Conservation (phyloP, 2,888 invertebrate species). For the Apamea crenata region DNA sequence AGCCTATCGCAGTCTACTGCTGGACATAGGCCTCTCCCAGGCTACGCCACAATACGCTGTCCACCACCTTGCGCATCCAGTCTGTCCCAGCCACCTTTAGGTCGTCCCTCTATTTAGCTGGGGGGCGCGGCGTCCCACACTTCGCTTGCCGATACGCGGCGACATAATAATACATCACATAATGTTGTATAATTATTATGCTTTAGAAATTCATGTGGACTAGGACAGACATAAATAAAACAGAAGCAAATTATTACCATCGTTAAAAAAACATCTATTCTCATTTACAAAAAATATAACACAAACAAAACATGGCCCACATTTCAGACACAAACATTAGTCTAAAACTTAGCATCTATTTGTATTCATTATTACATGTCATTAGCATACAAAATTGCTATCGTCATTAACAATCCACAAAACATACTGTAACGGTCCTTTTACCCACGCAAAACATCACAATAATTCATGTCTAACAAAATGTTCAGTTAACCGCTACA, state of each 20-base stretch:
- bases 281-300: constrained; percentile 20
- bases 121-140: no score
- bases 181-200: background rate
- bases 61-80: no score
- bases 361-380: constrained; percentile 54
- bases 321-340: constrained; percentile 33
- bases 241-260: constrained; percentile 36
- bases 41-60: no score
- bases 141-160: no score
- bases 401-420: constrained; percentile 54
- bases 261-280: constrained; percentile 20
- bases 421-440: constrained; percentile 53
- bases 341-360: constrained; percentile 39
- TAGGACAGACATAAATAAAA: constrained; percentile 20
- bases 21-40: no score
- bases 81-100: no score
- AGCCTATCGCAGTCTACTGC: no score
- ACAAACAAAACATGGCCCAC: constrained; percentile 20
- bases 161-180: background rate
- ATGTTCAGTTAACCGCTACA: constrained; percentile 62
- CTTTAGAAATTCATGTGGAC: background rate
- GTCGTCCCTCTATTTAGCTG: no score
- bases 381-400: constrained; percentile 60
- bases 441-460: constrained; percentile 57
- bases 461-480: constrained; percentile 55